Evolutionary conservation across 2,888 invertebrate genomes (phyloP), one percentile per base, ranked within the genome.

Genomic region (Hypselothyrea guttata): DNA sequence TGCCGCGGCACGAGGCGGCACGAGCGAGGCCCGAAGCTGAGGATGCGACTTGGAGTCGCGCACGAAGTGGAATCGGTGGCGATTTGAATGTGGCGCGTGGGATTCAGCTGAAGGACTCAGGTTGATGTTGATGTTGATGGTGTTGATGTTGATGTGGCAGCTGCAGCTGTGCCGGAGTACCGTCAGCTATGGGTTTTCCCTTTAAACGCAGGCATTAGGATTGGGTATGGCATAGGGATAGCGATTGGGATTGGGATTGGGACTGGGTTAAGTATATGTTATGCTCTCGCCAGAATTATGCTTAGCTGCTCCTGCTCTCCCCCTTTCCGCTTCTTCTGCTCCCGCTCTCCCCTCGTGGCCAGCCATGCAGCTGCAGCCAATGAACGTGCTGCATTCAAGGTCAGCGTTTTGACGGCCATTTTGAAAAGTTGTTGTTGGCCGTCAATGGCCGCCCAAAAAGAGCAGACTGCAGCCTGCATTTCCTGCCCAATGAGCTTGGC

Each of bases 351-450:
- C 1, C 11, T 7, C 7, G 7, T 15, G 28, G 13, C 27, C 15
- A 13, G 30, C 12, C 8, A 7, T 11, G n/a, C 33, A 1, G 49
- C 28, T 22, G 15, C 60, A 52, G 75, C 86, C 86, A 86, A 87
- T 84, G 71, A 74, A 61, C 45, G 61, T 15, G 63, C 65, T 54
- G 63, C 56, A 59, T 71, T 87, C 88, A 87, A 87, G 87, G 87
- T 87, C 87, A 78, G 12, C 33, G 4, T 47, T 75, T 66, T 86
- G 82, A 72, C 86, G 81, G 82, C 82, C 82, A 82, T 82, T 84
- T 82, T 82, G 84, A 63, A 75, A n/a, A 57, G 52, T 54, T 61
- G 66, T 60, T 67, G 18, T 22, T 44, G 51, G 46, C 73, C 67
- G 65, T 71, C 71, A 71, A 79, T 76, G 81, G 81, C 84, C 85